phyloP scores from a whole-genome alignment of 2,113 vertebrate species.

The Periophthalmus modestus region DNA sequence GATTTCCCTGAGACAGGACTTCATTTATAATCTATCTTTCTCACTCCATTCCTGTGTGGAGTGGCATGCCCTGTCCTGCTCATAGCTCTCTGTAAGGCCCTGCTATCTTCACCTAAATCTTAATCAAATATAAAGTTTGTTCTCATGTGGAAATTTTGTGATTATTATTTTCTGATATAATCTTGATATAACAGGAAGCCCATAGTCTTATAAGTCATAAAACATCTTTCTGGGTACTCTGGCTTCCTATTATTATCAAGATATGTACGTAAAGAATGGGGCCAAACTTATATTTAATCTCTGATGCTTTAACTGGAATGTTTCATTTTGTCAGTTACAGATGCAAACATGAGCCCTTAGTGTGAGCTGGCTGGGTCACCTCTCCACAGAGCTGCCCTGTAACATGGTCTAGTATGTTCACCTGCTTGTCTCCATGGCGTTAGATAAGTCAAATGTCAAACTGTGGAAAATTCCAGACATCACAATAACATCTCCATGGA shows the following conservation, averaged over 20 bases:
- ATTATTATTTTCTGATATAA: neutral
- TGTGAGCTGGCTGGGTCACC: neutral
- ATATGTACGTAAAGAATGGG: neutral
- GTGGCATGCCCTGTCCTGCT: slow-evolving; percentile 54
- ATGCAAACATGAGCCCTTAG: too few relatives aligned
- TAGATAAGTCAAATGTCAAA: neutral
- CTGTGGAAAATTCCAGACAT: too few relatives aligned
- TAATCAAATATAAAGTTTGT: neutral
- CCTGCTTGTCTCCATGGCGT: too few relatives aligned
- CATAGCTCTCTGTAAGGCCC: slow-evolving; percentile 8
- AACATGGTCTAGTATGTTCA: too few relatives aligned
- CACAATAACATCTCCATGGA: neutral
- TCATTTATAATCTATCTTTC: slow-evolving; percentile 48
- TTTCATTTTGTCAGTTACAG: too few relatives aligned
- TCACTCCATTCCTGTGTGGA: slow-evolving; percentile 38
- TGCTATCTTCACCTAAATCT: slow-evolving; percentile 10
- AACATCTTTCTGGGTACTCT: neutral
- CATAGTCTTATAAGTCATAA: neutral
- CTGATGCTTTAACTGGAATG: too few relatives aligned
- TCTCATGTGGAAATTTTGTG: neutral
- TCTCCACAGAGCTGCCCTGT: too few relatives aligned
- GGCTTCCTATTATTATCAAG: neutral
- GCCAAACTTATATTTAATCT: too few relatives aligned
- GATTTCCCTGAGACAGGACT: slow-evolving; percentile 32
- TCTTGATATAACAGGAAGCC: neutral